Conservation (phyloP, 2,888 invertebrate species). For the Leptopilina drosophilae region DNA sequence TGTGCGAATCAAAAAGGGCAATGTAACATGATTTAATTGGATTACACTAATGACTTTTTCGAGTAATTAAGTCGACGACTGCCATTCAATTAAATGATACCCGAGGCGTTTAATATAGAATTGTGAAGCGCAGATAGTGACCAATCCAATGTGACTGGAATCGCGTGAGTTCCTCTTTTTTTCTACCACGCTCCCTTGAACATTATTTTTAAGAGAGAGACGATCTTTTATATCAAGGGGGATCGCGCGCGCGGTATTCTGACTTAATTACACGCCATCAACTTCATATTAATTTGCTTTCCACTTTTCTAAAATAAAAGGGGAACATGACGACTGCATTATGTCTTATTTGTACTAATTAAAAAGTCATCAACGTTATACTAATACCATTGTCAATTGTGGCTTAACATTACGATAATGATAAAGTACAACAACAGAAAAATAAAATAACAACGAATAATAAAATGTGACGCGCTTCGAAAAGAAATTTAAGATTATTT, state of each 20-base stretch:
- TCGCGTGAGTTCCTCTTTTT: constrained; percentile 30
- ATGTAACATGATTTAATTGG: constrained; percentile 36
- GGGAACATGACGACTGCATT: constrained; percentile 20
- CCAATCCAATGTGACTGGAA: constrained; percentile 31
- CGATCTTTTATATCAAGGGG: constrained; percentile 37
- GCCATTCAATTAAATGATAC: constrained; percentile 37
- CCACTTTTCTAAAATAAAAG: constrained; percentile 29
- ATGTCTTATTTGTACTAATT: constrained; percentile 2
- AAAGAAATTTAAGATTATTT: too few relatives aligned
- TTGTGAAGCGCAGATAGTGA: constrained; percentile 40
- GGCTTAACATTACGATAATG: neutral
- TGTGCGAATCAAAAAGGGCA: constrained; percentile 28
- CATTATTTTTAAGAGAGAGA: constrained; percentile 25
- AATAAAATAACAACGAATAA: too few relatives aligned
- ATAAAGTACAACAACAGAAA: too few relatives aligned
- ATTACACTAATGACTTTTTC: constrained; percentile 39
- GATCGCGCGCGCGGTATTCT: constrained; percentile 3
- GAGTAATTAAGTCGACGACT: constrained; percentile 39
- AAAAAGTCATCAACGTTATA: neutral
- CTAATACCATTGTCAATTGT: neutral
- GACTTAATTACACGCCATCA: constrained; percentile 36
- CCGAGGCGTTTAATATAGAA: constrained; percentile 32
- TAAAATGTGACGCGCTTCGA: too few relatives aligned
- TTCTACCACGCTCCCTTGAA: neutral
- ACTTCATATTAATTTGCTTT: constrained; percentile 19